Evolutionary conservation across 2,113 vertebrate genomes (phyloP).

Genomic region (Amia ocellicauda): DNA sequence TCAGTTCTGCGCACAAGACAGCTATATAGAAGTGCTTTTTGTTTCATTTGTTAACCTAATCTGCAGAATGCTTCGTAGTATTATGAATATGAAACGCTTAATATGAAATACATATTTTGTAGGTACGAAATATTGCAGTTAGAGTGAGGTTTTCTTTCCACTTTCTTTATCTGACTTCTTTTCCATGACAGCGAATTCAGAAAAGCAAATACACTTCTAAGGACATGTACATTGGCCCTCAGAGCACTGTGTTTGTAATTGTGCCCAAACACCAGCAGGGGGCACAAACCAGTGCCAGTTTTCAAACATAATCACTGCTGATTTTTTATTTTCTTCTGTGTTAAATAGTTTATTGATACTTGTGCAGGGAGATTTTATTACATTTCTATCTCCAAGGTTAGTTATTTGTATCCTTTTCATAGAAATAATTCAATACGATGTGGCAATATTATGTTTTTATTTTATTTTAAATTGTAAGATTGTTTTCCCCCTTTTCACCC

Average conservation of each 20-base stretch:
- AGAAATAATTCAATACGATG: no score
- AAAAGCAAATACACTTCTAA: constrained; percentile 15
- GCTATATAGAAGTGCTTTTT: not conserved
- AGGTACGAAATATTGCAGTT: no score
- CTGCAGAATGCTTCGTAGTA: not conserved
- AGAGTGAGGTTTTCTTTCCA: constrained; percentile 17
- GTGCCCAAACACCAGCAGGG: constrained; percentile 9
- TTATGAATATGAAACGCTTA: not conserved
- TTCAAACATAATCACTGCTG: not conserved
- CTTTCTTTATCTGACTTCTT: constrained; percentile 9
- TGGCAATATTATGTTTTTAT: no score
- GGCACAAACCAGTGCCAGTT: not conserved
- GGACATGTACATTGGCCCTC: constrained; percentile 6
- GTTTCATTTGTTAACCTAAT: not conserved
- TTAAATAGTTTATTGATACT: no score
- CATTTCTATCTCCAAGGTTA: no score
- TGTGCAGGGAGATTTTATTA: no score
- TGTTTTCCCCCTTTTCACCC: no score
- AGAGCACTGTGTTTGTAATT: constrained; percentile 1
- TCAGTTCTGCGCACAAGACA: not conserved
- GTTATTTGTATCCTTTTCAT: no score
- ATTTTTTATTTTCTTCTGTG: not conserved
- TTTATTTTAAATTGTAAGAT: no score
- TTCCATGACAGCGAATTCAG: constrained; percentile 10
- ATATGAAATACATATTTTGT: no score